Evolutionary conservation across 1,140 invertebrate genomes (phyloP).

Genomic region (Brachystomella parvula): DNA sequence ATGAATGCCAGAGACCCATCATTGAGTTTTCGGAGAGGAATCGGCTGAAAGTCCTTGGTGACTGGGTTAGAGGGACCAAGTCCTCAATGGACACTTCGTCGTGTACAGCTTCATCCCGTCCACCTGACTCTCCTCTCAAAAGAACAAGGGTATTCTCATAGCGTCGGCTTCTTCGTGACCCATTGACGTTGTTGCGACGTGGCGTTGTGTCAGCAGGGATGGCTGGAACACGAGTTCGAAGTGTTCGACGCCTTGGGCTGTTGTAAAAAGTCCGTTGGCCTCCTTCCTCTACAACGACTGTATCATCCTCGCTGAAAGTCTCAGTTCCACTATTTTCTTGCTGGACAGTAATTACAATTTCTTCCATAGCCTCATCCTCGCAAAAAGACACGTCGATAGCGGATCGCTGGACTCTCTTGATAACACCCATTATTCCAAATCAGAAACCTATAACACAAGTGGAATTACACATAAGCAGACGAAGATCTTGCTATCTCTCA

Average conservation of each 20-base stretch:
- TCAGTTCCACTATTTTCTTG: not conserved
- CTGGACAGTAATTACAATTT: not conserved
- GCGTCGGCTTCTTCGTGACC: conserved; percentile 21
- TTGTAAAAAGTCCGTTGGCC: not conserved
- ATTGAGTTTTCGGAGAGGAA: conserved; percentile 12
- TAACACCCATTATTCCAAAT: conserved; percentile 19
- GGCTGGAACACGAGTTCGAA: conserved; percentile 21
- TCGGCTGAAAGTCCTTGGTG: conserved; percentile 12
- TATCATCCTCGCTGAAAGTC: not conserved
- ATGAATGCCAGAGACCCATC: conserved; percentile 11
- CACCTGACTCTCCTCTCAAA: conserved; percentile 10
- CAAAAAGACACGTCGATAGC: conserved; percentile 13
- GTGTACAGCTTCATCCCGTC: conserved; percentile 19
- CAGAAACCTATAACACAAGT: not conserved
- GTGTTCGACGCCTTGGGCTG: not conserved
- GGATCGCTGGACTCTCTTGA: not conserved
- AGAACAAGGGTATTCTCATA: conserved; percentile 23
- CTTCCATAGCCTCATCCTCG: conserved; percentile 1
- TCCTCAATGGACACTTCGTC: conserved; percentile 31
- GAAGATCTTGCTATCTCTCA: no score
- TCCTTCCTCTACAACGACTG: not conserved
- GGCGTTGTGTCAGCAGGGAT: conserved; percentile 18
- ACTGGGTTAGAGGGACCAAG: not conserved
- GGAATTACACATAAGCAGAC: not conserved
- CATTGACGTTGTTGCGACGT: not conserved